These are phyloP conservation scores for Numida meleagris DNA, from an alignment of 2,113 vertebrate species.

Conservation along the genomic window DNA sequence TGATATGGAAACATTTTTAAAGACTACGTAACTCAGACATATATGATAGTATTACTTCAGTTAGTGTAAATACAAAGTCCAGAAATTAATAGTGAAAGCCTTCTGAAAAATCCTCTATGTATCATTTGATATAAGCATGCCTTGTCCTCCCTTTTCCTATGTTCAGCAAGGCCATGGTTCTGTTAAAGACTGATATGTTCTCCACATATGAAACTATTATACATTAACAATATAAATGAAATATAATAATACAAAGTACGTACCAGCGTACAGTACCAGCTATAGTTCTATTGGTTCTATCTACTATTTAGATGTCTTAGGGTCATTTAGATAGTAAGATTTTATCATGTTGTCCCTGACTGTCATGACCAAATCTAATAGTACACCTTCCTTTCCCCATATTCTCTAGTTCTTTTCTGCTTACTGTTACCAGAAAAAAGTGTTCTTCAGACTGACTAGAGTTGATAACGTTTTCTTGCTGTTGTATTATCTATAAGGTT, in stretches of 20 bases:
- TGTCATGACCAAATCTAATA: background rate
- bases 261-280: rapidly evolving
- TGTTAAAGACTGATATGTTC: background rate
- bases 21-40: background rate
- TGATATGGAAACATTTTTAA: background rate
- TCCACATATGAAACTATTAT: background rate
- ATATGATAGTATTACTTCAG: background rate
- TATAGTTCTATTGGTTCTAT: background rate
- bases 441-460: background rate
- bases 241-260: background rate
- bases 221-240: background rate
- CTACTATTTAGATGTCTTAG: background rate
- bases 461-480: background rate
- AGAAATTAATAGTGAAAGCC: background rate
- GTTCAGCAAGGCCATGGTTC: background rate
- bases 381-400: background rate
- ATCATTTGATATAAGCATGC: background rate
- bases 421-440: background rate
- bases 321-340: background rate
- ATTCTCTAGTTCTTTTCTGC: background rate
- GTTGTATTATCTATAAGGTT: background rate
- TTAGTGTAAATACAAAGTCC: background rate
- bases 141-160: background rate
- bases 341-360: background rate
- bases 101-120: background rate